Conservation (phyloP, 2,888 invertebrate species). For the Byasa hedistus region DNA sequence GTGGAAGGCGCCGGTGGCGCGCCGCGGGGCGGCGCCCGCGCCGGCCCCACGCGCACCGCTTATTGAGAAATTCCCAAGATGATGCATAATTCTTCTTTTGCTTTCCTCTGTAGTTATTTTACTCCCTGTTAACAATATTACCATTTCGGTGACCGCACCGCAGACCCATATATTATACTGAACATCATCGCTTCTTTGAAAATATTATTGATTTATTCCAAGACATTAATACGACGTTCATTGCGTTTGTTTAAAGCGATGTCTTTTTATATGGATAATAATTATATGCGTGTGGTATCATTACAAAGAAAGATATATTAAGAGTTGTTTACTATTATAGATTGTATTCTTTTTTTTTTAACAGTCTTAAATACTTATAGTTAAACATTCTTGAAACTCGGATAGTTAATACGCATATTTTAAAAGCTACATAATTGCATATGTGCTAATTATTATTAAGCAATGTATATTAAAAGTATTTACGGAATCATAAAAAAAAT, state of each 20-base stretch:
- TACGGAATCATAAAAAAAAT: too few species aligned
- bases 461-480: too few species aligned
- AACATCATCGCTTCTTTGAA: constrained; percentile 45
- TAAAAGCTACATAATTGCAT: too few species aligned
- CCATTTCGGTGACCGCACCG: constrained; percentile 68
- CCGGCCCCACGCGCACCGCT: constrained; percentile 71
- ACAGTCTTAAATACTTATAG: neutral
- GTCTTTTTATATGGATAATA: constrained; percentile 4
- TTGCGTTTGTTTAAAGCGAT: constrained; percentile 8
- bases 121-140: constrained; percentile 78
- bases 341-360: neutral
- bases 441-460: too few species aligned
- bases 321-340: neutral
- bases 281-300: neutral
- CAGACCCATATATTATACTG: constrained; percentile 71
- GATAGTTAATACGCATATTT: neutral
- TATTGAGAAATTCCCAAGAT: constrained; percentile 78
- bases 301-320: neutral
- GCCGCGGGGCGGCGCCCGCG: constrained; percentile 69
- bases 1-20: constrained; percentile 68
- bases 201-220: constrained; percentile 55
- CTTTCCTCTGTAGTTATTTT: constrained; percentile 69
- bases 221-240: constrained; percentile 39
- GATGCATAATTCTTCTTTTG: constrained; percentile 75
- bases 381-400: neutral